phyloP scores from a whole-genome alignment of 1,140 invertebrate genomes.

The Drosophila ironensis region DNA sequence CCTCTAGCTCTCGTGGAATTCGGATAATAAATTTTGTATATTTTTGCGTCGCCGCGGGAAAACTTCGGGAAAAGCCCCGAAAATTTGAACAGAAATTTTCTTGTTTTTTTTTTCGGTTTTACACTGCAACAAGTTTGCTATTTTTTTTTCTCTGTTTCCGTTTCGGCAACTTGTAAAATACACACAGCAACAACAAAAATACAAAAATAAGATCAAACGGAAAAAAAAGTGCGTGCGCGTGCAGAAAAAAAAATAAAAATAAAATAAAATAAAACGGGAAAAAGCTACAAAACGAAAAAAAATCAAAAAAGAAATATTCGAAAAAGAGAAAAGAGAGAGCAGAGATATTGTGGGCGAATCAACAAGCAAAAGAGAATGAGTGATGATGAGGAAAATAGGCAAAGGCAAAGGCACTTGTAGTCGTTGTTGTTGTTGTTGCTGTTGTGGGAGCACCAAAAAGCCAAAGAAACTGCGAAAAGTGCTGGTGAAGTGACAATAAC shows the following conservation, averaged over 20 bases:
- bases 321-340: not conserved
- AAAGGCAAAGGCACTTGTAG: constrained; percentile 43
- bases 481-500: constrained; percentile 56
- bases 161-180: not conserved
- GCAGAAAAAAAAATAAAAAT: constrained; percentile 2
- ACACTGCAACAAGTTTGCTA: not conserved
- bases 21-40: constrained; percentile 7
- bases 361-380: constrained; percentile 52
- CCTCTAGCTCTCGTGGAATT: constrained; percentile 17
- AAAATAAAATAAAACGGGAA: not conserved
- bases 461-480: constrained; percentile 53
- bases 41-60: constrained; percentile 11
- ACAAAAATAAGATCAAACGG: constrained; percentile 5
- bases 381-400: constrained; percentile 53
- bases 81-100: constrained; percentile 16
- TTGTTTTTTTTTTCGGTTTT: constrained; percentile 30
- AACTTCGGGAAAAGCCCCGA: constrained; percentile 4
- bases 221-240: constrained; percentile 35
- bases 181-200: constrained; percentile 4
- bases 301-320: not conserved
- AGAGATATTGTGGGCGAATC: constrained; percentile 41
- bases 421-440: constrained; percentile 40
- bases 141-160: constrained; percentile 14
- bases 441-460: constrained; percentile 39
- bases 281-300: not conserved